phyloP scores from a whole-genome alignment of 2,113 vertebrate genomes.

The Rhinichthys klamathensis region DNA sequence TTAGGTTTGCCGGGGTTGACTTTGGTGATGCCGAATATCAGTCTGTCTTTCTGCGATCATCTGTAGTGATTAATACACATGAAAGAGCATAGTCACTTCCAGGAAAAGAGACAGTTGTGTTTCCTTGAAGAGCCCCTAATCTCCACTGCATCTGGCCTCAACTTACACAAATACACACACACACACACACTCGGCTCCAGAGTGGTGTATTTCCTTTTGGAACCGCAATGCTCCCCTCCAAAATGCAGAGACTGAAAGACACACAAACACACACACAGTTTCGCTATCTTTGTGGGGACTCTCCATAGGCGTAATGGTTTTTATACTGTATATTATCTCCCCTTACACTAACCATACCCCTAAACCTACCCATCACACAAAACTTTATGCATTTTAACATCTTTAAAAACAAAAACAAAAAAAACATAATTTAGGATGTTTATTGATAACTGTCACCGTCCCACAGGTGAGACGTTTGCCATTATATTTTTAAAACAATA shows the following conservation, averaged over 20 bases:
- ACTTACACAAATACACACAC: constrained; percentile 9
- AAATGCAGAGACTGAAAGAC: background rate
- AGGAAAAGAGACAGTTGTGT: constrained; percentile 79
- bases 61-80: constrained; percentile 81
- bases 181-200: background rate
- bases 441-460: no score
- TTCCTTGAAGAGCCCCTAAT: constrained; percentile 76
- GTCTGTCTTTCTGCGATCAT: constrained; percentile 56
- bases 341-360: no score
- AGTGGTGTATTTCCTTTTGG: background rate
- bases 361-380: no score
- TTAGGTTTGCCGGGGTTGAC: background rate
- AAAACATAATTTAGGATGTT: no score
- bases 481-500: no score
- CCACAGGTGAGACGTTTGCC: no score
- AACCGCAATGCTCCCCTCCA: background rate
- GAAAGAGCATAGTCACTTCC: constrained; percentile 80
- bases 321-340: no score
- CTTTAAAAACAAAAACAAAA: no score
- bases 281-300: no score
- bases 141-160: constrained; percentile 45
- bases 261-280: background rate
- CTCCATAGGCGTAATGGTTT: no score
- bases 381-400: no score
- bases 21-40: background rate